phyloP scores from a whole-genome alignment of 92 coral and sea anemone species.

The Porites lobata region DNA sequence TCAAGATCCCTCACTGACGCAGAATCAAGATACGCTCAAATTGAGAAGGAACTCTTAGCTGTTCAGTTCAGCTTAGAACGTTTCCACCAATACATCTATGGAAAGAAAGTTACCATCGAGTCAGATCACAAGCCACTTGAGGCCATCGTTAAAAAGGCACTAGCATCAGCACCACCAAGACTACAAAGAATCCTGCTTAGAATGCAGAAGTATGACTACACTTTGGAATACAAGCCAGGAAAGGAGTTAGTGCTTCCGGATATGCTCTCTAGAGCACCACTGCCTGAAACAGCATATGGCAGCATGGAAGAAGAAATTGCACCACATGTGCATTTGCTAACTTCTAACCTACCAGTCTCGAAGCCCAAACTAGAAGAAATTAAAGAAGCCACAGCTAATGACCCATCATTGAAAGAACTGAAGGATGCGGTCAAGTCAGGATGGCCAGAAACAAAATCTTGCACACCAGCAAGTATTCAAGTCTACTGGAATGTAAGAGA shows the following conservation, averaged over 20 bases:
- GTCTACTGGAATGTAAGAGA: conserved; percentile 80
- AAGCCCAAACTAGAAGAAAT: conserved; percentile 56
- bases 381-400: conserved; percentile 14
- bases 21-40: conserved; percentile 33
- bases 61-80: conserved; percentile 64
- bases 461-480: too few relatives aligned
- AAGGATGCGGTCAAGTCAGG: too few relatives aligned
- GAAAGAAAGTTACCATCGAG: conserved; percentile 32
- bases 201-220: conserved; percentile 62
- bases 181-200: conserved; percentile 64
- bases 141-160: conserved; percentile 57
- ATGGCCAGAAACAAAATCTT: too few relatives aligned
- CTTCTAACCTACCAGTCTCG: conserved; percentile 62
- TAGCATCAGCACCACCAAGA: conserved; percentile 67
- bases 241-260: too few relatives aligned
- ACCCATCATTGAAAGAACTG: conserved; percentile 37
- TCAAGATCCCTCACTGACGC: conserved; percentile 4
- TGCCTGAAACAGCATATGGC: conserved; percentile 32
- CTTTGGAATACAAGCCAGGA: conserved; percentile 58
- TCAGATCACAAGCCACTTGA: conserved; percentile 67
- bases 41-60: conserved; percentile 57
- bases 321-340: conserved; percentile 57
- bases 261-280: too few relatives aligned
- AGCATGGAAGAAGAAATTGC: conserved; percentile 75
- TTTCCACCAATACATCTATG: conserved; percentile 25